A percentile compares a stretch with the other conserved stretches of the same genome.
These are phyloP conservation scores for Calameuta pallipes DNA, from an alignment of 2,888 invertebrate species.

Conservation along the genomic window DNA sequence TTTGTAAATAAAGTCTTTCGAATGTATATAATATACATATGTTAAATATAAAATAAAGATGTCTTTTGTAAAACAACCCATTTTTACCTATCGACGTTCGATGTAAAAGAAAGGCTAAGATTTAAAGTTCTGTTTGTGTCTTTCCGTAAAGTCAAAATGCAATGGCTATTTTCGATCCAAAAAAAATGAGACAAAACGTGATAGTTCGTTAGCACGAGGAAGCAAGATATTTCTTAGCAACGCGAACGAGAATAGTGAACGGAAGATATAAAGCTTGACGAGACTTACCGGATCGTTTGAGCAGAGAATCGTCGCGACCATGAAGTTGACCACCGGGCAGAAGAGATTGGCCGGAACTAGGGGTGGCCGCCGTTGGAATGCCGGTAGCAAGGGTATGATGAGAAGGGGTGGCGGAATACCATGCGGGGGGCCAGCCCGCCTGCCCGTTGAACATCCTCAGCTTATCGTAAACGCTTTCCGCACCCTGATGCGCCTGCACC, in stretches of 20 bases:
- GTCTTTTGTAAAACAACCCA: no score
- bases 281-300: slow-evolving; percentile 60
- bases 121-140: no score
- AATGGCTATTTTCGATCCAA: no score
- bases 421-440: slow-evolving; percentile 83
- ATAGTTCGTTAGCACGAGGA: neutral
- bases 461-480: slow-evolving; percentile 94
- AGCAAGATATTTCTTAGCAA: neutral
- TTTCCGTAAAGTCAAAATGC: no score
- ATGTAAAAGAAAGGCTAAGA: no score
- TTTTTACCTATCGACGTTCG: no score
- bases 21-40: no score
- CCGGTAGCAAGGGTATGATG: slow-evolving; percentile 69
- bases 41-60: no score
- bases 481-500: slow-evolving; percentile 70
- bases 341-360: slow-evolving; percentile 62
- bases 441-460: slow-evolving; percentile 95
- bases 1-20: no score
- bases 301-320: slow-evolving; percentile 61
- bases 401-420: slow-evolving; percentile 86
- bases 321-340: slow-evolving; percentile 69
- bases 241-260: neutral
- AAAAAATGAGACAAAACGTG: no score
- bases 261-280: neutral
- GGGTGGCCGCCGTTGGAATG: slow-evolving; percentile 58